Percentiles rank a stretch among this genome's conserved stretches.
Evolutionary conservation across 1,140 invertebrate genomes (phyloP).

Genomic region (Pseudomyrmex gracilis): DNA sequence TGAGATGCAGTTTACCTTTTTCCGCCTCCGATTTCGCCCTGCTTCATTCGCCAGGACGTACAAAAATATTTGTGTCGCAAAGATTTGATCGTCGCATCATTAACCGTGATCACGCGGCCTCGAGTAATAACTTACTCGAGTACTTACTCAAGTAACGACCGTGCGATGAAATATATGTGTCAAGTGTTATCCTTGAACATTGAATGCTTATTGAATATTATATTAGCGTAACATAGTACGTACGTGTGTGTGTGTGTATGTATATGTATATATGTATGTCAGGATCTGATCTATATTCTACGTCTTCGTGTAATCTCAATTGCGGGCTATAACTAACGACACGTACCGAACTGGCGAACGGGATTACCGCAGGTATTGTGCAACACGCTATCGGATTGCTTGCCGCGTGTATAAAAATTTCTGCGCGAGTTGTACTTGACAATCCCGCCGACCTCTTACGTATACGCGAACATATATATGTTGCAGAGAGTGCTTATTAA

Average conservation of each 20-base stretch:
- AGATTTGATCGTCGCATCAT: slow-evolving; percentile 49
- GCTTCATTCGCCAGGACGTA: slow-evolving; percentile 14
- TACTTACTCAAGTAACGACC: not conserved
- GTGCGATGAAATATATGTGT: slow-evolving; percentile 33
- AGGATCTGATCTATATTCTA: slow-evolving; percentile 56
- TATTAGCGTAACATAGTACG: slow-evolving; percentile 23
- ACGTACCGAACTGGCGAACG: slow-evolving; percentile 5
- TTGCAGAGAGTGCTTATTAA: too few species aligned
- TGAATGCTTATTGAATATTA: slow-evolving; percentile 50
- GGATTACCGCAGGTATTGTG: not conserved
- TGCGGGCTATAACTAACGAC: slow-evolving; percentile 50
- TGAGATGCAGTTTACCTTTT: not conserved
- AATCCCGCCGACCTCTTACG: not conserved
- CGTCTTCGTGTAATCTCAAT: slow-evolving; percentile 39
- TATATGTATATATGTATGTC: not conserved
- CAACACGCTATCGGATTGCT: slow-evolving; percentile 10
- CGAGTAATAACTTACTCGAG: slow-evolving; percentile 35
- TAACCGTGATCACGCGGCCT: slow-evolving; percentile 41
- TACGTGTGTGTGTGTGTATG: too few species aligned
- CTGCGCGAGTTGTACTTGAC: not conserved
- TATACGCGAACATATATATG: not conserved
- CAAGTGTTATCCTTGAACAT: slow-evolving; percentile 57
- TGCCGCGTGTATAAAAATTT: too few species aligned
- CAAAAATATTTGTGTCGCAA: slow-evolving; percentile 52
- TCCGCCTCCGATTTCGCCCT: not conserved